Conservation (phyloP, 1,140 invertebrate genomes). For the Drosophila subobscura region DNA sequence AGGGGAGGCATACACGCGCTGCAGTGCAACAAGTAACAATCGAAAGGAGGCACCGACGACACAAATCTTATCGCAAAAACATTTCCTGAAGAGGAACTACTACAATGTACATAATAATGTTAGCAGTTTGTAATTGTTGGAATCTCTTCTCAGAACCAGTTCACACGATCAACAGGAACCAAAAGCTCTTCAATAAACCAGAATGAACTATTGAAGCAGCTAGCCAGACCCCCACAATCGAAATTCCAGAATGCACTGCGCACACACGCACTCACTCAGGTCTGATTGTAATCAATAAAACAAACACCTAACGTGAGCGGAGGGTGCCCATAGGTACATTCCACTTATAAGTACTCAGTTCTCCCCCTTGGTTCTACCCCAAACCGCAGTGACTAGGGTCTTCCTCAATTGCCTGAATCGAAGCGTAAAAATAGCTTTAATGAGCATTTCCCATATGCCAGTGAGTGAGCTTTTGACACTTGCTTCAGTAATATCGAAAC, state of each 20-base stretch:
- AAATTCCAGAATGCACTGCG: no score
- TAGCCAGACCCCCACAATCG: no score
- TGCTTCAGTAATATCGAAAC: constrained; percentile 49
- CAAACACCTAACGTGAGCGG: constrained; percentile 3
- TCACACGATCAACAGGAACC: constrained; percentile 6
- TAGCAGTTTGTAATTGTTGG: no score
- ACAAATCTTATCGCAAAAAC: constrained; percentile 58
- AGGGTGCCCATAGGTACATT: neutral
- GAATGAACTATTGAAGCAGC: no score
- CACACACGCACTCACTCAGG: neutral
- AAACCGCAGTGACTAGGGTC: constrained; percentile 5
- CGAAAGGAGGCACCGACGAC: constrained; percentile 21
- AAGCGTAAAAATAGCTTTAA: constrained; percentile 76
- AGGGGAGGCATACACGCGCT: constrained; percentile 3
- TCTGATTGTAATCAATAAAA: constrained; percentile 7
- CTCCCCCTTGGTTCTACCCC: neutral
- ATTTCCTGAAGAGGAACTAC: neutral
- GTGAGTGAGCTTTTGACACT: constrained; percentile 50
- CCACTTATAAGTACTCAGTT: neutral
- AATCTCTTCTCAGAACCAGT: constrained; percentile 7
- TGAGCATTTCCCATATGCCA: constrained; percentile 44
- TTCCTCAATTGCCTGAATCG: constrained; percentile 71
- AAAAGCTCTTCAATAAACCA: no score
- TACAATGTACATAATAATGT: constrained; percentile 16
- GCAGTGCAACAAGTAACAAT: constrained; percentile 54